These are phyloP conservation scores for Aspiorhynchus laticeps DNA, from an alignment of 2,113 vertebrate species.

Conservation along the genomic window DNA sequence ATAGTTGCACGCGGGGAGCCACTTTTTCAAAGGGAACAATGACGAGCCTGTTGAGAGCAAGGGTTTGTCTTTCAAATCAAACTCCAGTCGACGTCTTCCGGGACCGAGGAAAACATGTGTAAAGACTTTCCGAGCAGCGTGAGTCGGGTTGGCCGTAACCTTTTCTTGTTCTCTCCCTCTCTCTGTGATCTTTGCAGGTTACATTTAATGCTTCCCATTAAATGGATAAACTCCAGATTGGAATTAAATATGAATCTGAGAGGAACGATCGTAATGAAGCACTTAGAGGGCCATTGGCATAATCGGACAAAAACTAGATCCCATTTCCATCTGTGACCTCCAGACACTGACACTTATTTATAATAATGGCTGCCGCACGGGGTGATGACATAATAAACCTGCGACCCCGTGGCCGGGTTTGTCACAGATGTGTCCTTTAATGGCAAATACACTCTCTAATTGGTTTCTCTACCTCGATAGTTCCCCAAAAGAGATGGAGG, in stretches of 20 bases:
- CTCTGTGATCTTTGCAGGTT: slow-evolving; percentile 46
- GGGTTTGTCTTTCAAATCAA: slow-evolving; percentile 65
- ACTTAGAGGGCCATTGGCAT: slow-evolving; percentile 67
- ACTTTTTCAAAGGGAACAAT: slow-evolving; percentile 74
- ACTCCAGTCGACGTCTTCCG: slow-evolving; percentile 41
- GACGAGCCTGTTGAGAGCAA: slow-evolving; percentile 79
- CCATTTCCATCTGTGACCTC: slow-evolving; percentile 64
- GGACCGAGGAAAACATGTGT: slow-evolving; percentile 44
- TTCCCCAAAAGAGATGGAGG: slow-evolving; percentile 50
- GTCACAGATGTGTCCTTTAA: slow-evolving; percentile 69
- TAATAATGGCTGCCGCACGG: slow-evolving; percentile 59
- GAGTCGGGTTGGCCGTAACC: slow-evolving; percentile 48
- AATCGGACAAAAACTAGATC: slow-evolving; percentile 62
- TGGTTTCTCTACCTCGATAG: slow-evolving; percentile 63
- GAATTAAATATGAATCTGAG: slow-evolving; percentile 62
- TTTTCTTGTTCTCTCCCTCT: slow-evolving; percentile 43
- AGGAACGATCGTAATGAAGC: slow-evolving; percentile 65
- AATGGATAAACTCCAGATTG: slow-evolving; percentile 56
- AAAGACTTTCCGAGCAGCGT: slow-evolving; percentile 55
- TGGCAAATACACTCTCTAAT: slow-evolving; percentile 67
- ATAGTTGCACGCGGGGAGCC: slow-evolving; percentile 66
- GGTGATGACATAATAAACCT: slow-evolving; percentile 72
- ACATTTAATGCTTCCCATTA: slow-evolving; percentile 61
- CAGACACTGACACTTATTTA: slow-evolving; percentile 61
- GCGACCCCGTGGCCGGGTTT: slow-evolving; percentile 66